Evolutionary conservation across 2,888 invertebrate genomes (phyloP).

Genomic region (Himalopsyche anomala): DNA sequence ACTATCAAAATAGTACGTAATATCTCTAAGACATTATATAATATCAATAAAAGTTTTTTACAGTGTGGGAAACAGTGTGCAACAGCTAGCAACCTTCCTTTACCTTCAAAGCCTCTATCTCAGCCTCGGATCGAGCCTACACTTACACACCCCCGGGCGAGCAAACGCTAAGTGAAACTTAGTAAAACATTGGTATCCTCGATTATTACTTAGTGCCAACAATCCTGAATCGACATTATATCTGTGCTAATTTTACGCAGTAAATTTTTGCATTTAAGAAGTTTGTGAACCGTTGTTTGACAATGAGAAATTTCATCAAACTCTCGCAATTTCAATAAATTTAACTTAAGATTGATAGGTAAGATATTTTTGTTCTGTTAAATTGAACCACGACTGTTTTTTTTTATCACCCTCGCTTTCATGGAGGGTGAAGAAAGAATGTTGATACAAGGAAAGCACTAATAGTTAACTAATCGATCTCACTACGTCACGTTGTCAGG

Average conservation of each 20-base stretch:
- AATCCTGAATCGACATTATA: slow-evolving; percentile 8
- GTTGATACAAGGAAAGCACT: too few relatives aligned
- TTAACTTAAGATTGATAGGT: too few relatives aligned
- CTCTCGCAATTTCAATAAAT: not conserved
- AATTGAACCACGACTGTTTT: too few relatives aligned
- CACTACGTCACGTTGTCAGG: too few relatives aligned
- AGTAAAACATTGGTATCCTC: not conserved
- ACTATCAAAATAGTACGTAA: too few relatives aligned
- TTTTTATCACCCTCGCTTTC: too few relatives aligned
- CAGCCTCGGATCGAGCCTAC: not conserved
- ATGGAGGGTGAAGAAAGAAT: too few relatives aligned
- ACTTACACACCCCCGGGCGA: not conserved
- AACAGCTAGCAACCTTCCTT: not conserved
- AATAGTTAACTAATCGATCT: too few relatives aligned
- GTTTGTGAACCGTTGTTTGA: not conserved
- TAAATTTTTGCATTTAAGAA: not conserved
- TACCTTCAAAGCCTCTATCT: slow-evolving; percentile 14
- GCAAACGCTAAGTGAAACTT: slow-evolving; percentile 18
- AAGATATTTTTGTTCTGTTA: too few relatives aligned
- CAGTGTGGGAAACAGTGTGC: not conserved
- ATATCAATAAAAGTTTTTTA: too few relatives aligned
- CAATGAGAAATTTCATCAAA: not conserved
- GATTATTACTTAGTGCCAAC: not conserved
- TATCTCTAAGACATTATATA: too few relatives aligned
- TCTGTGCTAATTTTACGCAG: not conserved